These are phyloP conservation scores for Nesometra sesokonis DNA, from an alignment of 35 echinoderm and acorn worm genomes.

Conservation along the genomic window DNA sequence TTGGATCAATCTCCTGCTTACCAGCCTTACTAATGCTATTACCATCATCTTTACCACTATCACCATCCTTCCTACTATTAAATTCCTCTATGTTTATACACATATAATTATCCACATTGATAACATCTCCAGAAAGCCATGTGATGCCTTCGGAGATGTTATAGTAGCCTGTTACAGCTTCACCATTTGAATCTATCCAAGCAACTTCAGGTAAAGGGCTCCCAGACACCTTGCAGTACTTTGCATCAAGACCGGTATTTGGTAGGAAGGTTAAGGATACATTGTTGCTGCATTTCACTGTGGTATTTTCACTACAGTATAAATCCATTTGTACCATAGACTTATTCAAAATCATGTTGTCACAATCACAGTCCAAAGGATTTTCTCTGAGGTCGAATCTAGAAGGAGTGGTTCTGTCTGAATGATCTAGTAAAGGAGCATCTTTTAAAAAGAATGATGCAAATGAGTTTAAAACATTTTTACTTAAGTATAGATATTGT, in stretches of 20 bases:
- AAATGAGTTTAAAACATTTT: background rate
- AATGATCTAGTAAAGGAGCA: background rate
- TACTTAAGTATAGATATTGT: background rate
- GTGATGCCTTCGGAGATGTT: background rate
- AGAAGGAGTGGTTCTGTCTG: background rate
- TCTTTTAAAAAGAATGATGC: background rate
- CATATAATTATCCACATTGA: background rate
- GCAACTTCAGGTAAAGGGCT: background rate
- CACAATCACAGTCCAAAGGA: background rate
- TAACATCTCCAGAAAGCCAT: background rate
- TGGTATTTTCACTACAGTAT: background rate
- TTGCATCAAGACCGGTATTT: background rate
- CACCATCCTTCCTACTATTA: too few species aligned
- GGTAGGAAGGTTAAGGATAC: background rate
- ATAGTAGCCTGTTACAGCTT: background rate
- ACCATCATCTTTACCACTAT: too few species aligned
- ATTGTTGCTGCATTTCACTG: background rate
- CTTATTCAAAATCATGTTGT: background rate
- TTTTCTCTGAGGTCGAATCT: background rate
- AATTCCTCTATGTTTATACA: background rate
- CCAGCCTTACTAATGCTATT: background rate
- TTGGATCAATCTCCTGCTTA: background rate
- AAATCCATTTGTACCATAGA: background rate
- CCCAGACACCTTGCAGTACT: background rate
- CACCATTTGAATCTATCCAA: background rate